Base-by-base conservation (phyloP, 1,140 invertebrate genomes). In the Drosophila yakuba region DNA sequence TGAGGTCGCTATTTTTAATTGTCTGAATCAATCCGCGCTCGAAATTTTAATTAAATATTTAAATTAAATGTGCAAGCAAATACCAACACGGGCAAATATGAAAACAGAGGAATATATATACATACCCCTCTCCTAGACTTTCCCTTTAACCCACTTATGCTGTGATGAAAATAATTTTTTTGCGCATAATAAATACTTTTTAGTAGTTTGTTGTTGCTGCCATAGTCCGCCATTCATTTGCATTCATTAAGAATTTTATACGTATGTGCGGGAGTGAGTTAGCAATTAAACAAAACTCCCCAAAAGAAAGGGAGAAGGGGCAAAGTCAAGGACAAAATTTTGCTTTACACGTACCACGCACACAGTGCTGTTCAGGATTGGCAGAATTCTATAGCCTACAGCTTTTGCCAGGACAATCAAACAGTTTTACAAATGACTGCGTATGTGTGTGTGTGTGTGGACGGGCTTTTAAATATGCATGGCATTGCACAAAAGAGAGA, bases 311-410 rank as follows among this genome's bases (percentile, higher is more conserved):
- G 10, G 5, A n/a, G 39, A 48, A 32, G 36, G 52, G 51, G 59
- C 80, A 89, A 89, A 89, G 84, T 89, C 84, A 89, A 89, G 85
- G 85, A 90, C 85, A 90, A 74, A 80, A 84, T 90, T 90, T 41
- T 54, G 45, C 76, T 78, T 78, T 84, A 69, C 77, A 90, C 80
- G 80, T 85, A 78, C 64, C 74, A 61, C 63, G 36, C 60, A 67
- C 71, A 69, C 58, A 67, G 12, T 41, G 35, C 48, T 23, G 55
- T 36, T 41, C 44, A 51, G 68, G 32, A 61, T 58, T 50, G 17
- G 10, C 50, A 47, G 52, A 32, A 32, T 44, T 44, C 45, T 60
- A 28, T 45, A 54, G 61, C 48, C 50, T 50, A 62, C 35, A 75
- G 72, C 43, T 45, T 39, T 66, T 47, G 50, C 55, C 82, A 68